Percentiles rank a stretch among this genome's conserved stretches.
Evolutionary conservation across 2,797 vertebrate genomes (phyloP).

Genomic region (Trachurus trachurus): DNA sequence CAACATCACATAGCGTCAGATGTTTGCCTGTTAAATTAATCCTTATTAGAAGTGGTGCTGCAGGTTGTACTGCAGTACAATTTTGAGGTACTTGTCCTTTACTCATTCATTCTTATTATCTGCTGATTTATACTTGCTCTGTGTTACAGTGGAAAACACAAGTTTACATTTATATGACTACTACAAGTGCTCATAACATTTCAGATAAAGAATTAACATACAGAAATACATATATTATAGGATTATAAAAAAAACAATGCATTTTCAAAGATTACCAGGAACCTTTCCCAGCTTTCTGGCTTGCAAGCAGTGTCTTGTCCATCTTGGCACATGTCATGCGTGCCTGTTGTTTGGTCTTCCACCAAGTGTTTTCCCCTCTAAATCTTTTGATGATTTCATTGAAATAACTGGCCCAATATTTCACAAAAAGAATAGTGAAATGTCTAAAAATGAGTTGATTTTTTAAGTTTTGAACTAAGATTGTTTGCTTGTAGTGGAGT

Average conservation of each 20-base stretch:
- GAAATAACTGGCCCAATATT: not conserved
- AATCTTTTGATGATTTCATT: not conserved
- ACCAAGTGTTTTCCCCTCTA: not conserved
- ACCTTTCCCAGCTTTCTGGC: not conserved
- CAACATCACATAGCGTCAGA: slow-evolving; percentile 27
- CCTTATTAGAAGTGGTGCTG: not conserved
- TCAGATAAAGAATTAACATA: not conserved
- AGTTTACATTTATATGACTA: not conserved
- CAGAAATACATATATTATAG: not conserved
- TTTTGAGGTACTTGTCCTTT: not conserved
- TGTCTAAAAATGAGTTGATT: no score
- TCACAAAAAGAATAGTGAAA: not conserved
- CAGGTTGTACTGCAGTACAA: not conserved
- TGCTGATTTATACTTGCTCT: not conserved
- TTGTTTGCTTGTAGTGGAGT: no score
- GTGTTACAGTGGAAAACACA: not conserved
- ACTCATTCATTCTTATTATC: not conserved
- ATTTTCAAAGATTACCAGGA: not conserved
- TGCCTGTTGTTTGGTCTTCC: not conserved
- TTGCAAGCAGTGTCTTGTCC: not conserved
- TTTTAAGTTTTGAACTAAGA: no score
- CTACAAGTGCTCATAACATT: not conserved
- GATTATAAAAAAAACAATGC: not conserved
- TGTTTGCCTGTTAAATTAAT: not conserved
- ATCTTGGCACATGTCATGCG: not conserved